Percentiles rank a stretch among this genome's conserved stretches.
Conservation (phyloP, 2,888 invertebrate species). For the Chrysodeixis includens region DNA sequence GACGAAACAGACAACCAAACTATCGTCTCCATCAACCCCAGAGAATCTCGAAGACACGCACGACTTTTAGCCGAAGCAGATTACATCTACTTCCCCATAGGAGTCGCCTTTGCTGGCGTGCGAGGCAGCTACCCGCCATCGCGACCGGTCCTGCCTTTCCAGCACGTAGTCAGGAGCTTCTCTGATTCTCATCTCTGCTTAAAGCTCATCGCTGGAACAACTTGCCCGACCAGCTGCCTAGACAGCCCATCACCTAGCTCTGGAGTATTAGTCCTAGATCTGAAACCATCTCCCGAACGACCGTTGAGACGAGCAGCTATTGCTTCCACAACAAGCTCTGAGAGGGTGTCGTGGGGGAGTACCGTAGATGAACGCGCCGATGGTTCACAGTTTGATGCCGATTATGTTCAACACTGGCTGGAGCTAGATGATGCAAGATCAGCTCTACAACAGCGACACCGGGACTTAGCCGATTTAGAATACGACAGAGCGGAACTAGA, state of each 20-base stretch:
- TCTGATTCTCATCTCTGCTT: constrained; percentile 93
- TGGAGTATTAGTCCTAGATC: constrained; percentile 90
- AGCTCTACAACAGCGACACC: constrained; percentile 91
- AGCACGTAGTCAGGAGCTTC: constrained; percentile 93
- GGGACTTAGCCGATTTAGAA: constrained; percentile 92
- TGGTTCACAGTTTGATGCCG: constrained; percentile 91
- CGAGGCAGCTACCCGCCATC: constrained; percentile 93
- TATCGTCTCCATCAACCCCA: constrained; percentile 85
- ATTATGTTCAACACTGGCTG: constrained; percentile 93
- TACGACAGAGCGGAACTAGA: constrained; percentile 94
- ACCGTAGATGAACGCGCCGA: constrained; percentile 89
- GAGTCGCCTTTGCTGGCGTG: constrained; percentile 90
- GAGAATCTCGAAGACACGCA: constrained; percentile 87
- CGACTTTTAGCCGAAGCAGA: constrained; percentile 91
- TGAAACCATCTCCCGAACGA: constrained; percentile 88
- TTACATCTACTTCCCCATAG: constrained; percentile 91
- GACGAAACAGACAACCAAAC: constrained; percentile 92
- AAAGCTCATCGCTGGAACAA: constrained; percentile 91
- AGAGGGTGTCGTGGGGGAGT: constrained; percentile 90
- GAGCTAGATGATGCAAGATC: constrained; percentile 92
- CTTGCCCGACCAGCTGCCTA: constrained; percentile 87
- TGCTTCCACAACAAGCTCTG: constrained; percentile 84
- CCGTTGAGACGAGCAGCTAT: constrained; percentile 90
- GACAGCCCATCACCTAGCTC: constrained; percentile 90
- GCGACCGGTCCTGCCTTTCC: constrained; percentile 91